Base-by-base conservation (phyloP, 30 jellyfish, hydroid and myxozoan genomes). In the Morbakka virulenta region DNA sequence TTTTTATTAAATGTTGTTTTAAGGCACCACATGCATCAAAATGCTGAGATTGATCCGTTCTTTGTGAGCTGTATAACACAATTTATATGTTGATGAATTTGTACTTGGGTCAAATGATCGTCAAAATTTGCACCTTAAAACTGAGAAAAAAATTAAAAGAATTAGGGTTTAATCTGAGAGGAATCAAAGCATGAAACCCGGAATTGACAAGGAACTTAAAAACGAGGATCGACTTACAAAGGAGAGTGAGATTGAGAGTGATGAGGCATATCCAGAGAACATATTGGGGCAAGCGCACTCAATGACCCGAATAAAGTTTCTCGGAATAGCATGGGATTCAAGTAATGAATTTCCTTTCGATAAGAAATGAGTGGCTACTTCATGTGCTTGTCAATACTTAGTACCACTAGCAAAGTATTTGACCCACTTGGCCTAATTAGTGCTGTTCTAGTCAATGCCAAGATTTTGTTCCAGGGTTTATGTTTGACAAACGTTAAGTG, bases 51-150 rank as follows among this genome's bases (percentile, higher is more conserved):
- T 1, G 81, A 32, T 32, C 35, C 81, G 0, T 29, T 25, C 23
- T 65, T 65, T 65, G 77, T 65, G 25, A 35, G 36, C 35, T 28
- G 35, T 2, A 61, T 75, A 65, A 14, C 28, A 31, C 63, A 75
- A 57, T 50, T 48, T 53, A 36, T 57, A 75, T 75, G 86, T 75
- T 1, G 86, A 75, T 25, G 79, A 75, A 50, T 26, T 75, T 64
- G 79, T 75, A 30, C 0, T 61, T 52, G 70, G 64, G 57, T 50
- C 20, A 65, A 31, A 78, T 48, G 21, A 31, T 36, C 57, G 71
- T 33, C 32, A 32, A 69, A 48, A 52, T 71, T 41, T 41, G 17
- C 13, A 69, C 33, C 2, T 20, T 17, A 28, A 69, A 36, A 69
- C 22, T 36, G 52, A 41, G 57, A 41, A 17, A 41, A 41, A 41